These are phyloP conservation scores for Amiota minor DNA, from an alignment of 2,888 invertebrate species.

Conservation along the genomic window DNA sequence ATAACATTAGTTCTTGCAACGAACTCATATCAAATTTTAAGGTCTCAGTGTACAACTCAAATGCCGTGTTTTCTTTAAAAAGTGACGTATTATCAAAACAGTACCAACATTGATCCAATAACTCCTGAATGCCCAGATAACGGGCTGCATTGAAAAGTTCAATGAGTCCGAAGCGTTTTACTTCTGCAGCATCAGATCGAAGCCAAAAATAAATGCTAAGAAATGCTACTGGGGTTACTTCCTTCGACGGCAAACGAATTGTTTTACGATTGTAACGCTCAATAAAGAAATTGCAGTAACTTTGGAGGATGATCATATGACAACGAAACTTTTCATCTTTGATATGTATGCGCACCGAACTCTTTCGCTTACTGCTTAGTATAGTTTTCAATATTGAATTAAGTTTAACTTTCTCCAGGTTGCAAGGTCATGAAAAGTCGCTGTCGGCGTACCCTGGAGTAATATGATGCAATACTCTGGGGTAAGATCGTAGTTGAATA, in stretches of 20 bases:
- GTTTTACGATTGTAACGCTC: background rate
- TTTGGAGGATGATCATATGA: constrained; percentile 30
- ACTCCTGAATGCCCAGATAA: constrained; percentile 38
- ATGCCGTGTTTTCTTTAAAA: constrained; percentile 15
- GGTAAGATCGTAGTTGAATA: too few species aligned
- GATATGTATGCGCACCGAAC: constrained; percentile 34
- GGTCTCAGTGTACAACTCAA: constrained; percentile 20
- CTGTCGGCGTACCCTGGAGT: background rate
- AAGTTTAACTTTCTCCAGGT: background rate
- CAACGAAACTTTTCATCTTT: constrained; percentile 42
- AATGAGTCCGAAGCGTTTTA: constrained; percentile 27
- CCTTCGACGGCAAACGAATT: constrained; percentile 32
- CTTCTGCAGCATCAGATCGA: constrained; percentile 4
- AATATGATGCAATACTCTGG: too few species aligned
- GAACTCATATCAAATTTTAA: background rate
- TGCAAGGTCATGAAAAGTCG: background rate
- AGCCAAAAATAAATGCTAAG: constrained; percentile 47
- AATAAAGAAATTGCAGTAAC: constrained; percentile 37
- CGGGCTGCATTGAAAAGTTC: constrained; percentile 41
- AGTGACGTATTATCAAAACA: constrained; percentile 23
- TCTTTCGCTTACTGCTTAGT: background rate
- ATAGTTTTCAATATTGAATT: background rate
- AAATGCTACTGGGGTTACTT: constrained; percentile 41
- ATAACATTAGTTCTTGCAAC: constrained; percentile 34
- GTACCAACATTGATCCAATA: constrained; percentile 31